Percentiles rank a stretch among this genome's conserved stretches.
Conservation (phyloP, 2,888 invertebrate genomes). For the Sinodicranocentrus sp. region DNA sequence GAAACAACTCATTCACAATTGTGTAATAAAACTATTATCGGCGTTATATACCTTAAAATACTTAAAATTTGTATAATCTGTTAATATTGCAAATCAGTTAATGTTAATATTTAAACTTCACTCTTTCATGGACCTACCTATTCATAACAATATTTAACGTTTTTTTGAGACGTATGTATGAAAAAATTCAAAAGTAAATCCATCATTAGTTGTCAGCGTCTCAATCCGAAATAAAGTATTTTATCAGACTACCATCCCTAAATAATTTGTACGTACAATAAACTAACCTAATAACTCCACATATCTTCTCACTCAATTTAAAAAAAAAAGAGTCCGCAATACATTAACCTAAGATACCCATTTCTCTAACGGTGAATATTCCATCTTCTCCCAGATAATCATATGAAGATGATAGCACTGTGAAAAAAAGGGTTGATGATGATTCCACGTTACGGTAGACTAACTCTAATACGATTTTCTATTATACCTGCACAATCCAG, state of each 20-base stretch:
- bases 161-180: no score
- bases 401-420: conserved; percentile 41
- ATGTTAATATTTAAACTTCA: no score
- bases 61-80: no score
- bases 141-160: no score
- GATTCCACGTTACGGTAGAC: conserved; percentile 55
- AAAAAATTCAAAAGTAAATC: no score
- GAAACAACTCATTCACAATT: no score
- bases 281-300: neutral
- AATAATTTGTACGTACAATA: conserved; percentile 45
- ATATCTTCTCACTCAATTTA: neutral
- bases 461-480: conserved; percentile 49
- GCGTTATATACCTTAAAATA: no score
- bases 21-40: no score
- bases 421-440: conserved; percentile 30
- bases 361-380: conserved; percentile 54
- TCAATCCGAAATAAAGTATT: neutral
- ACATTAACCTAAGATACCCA: conserved; percentile 42
- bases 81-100: no score
- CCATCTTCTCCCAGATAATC: conserved; percentile 30
- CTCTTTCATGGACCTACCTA: no score
- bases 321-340: no score
- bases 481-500: conserved; percentile 41
- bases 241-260: neutral
- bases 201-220: no score